Evolutionary conservation across 2,113 vertebrate species (phyloP), one percentile per base, ranked within the genome.

Genomic region (Dascyllus trimaculatus): DNA sequence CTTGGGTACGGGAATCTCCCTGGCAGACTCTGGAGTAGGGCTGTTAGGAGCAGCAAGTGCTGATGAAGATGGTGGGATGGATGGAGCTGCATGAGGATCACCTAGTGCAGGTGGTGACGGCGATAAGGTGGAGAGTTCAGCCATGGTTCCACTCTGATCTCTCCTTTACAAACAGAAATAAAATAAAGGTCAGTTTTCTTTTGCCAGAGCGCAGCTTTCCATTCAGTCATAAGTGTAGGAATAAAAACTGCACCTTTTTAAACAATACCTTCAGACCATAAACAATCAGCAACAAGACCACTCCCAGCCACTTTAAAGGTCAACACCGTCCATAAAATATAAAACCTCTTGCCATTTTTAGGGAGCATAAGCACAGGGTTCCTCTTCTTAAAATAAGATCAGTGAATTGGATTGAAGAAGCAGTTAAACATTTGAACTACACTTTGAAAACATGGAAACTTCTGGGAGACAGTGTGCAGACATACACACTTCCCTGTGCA

Each of bases 61-160:
- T 59, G 87, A 68, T 61, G 94, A 81, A 90, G 92, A 75, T 48
- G 86, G 73, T 82, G 93, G 57, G 76, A 92, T 78, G 87, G 94
- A 58, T 38, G 90, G 84, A 64, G 87, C 51, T 26, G 81, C 56
- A 17, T 87, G 84, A 53, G 89, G 77, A 13, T 94, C 94, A 5
- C 76, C 78, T 81, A 94, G 62, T 11, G 86, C 83, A 24, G 93
- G 85, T 32, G 93, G 80, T 7, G 94, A 93, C 21, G 93, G 84
- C 68, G 87, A 92, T 32, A 95, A 78, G 74, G 93, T 82, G 45
- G 89, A 91, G 53, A 95, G 86, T 74, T 95, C 94, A n/a, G 95
- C 93, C 95, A 95, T 95, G 66, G 79, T 89, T 83, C 78, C 85
- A 84, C 82, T 75, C 66, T 71, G 32, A 67, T 71, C 75, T 73